Evolutionary conservation across 2,797 vertebrate species (phyloP).

Genomic region (Lindbergichthys nudifrons): DNA sequence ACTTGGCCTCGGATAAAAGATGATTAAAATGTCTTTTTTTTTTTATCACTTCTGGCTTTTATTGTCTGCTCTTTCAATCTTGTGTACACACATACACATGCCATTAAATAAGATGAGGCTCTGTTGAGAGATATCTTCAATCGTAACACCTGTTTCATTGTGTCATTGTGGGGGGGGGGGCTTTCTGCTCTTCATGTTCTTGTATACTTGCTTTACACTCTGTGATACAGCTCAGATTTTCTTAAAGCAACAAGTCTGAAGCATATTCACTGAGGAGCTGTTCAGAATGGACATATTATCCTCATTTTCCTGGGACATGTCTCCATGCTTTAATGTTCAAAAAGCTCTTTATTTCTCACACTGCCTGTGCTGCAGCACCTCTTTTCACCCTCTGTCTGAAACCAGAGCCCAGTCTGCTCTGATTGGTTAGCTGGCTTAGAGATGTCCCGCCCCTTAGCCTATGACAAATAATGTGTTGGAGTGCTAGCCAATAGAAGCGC

Average conservation of each 20-base stretch:
- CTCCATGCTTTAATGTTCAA: too few relatives aligned
- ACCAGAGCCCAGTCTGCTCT: too few relatives aligned
- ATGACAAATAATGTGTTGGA: too few relatives aligned
- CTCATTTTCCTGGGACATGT: too few relatives aligned
- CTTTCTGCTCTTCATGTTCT: slow-evolving; percentile 8
- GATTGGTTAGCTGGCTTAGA: too few relatives aligned
- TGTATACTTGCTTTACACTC: slow-evolving; percentile 18
- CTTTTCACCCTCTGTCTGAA: too few relatives aligned
- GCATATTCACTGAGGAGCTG: neutral
- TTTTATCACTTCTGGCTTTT: slow-evolving; percentile 35
- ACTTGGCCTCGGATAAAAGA: slow-evolving; percentile 60
- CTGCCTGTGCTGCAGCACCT: too few relatives aligned
- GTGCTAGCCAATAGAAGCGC: too few relatives aligned
- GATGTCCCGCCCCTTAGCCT: too few relatives aligned
- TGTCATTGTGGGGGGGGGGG: slow-evolving; percentile 21
- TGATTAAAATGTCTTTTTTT: slow-evolving; percentile 74
- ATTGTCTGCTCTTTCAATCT: slow-evolving; percentile 2
- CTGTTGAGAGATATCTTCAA: slow-evolving; percentile 19
- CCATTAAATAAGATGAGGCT: slow-evolving; percentile 20
- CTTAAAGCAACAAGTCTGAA: neutral
- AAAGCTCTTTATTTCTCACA: too few relatives aligned
- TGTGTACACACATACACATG: neutral
- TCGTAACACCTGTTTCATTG: slow-evolving; percentile 62
- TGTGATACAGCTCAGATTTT: slow-evolving; percentile 17
- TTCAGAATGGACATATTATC: neutral